A percentile compares a stretch with the other conserved stretches of the same genome.
phyloP scores from a whole-genome alignment of 2,888 invertebrate genomes.

The Pantelozetes paolii region DNA sequence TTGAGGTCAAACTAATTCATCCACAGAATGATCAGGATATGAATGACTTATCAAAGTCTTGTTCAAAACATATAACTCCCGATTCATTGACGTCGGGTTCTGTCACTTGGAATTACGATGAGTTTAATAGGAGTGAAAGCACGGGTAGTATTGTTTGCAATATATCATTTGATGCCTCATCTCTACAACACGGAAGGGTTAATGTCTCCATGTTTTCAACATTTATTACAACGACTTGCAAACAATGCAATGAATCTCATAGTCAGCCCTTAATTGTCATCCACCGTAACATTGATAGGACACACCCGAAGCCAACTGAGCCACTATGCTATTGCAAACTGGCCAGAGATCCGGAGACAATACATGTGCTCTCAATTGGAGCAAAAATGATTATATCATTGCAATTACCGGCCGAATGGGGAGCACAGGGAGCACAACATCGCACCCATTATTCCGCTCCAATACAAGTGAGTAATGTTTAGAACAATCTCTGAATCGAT shows the following conservation, averaged over 20 bases:
- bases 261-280: slow-evolving; percentile 68
- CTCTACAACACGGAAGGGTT: slow-evolving; percentile 49
- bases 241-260: slow-evolving; percentile 23
- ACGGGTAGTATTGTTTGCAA: slow-evolving; percentile 45
- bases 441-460: background rate
- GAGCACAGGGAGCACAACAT: background rate
- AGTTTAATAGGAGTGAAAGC: background rate
- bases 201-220: slow-evolving; percentile 48
- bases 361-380: background rate
- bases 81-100: slow-evolving; percentile 6
- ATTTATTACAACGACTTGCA: slow-evolving; percentile 43
- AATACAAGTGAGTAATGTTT: slow-evolving; percentile 13
- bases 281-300: slow-evolving; percentile 75
- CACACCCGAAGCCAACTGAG: slow-evolving; percentile 71
- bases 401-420: slow-evolving; percentile 14
- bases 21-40: background rate
- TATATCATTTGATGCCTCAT: slow-evolving; percentile 49
- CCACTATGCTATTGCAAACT: slow-evolving; percentile 33
- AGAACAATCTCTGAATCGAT: background rate
- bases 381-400: slow-evolving; percentile 9
- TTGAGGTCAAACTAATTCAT: slow-evolving; percentile 45
- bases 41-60: background rate
- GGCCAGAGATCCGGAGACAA: background rate
- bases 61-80: slow-evolving; percentile 14
- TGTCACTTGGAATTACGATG: background rate